phyloP scores from a whole-genome alignment of 2,113 vertebrate genomes.

The Dasyornis broadbenti region DNA sequence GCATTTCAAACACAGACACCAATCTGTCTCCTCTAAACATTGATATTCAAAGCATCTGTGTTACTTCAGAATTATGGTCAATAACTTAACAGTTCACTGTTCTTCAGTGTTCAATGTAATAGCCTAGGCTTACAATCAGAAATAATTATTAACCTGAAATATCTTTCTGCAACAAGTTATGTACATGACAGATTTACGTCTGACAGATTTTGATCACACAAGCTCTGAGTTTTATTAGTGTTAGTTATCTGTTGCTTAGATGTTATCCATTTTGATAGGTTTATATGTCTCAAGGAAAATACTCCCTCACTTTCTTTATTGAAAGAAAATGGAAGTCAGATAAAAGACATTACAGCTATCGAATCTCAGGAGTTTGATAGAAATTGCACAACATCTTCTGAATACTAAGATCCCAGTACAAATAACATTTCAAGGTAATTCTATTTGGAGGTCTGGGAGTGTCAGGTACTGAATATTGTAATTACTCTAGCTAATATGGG shows the following conservation, averaged over 20 bases:
- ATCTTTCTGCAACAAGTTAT: background rate
- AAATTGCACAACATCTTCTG: slow-evolving; percentile 41
- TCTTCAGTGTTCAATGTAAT: background rate
- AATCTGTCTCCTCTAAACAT: background rate
- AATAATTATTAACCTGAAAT: background rate
- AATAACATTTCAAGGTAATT: slow-evolving; percentile 52
- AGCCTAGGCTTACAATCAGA: background rate
- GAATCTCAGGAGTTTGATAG: slow-evolving; percentile 30
- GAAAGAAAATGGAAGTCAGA: slow-evolving; percentile 67
- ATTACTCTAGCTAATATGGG: slow-evolving; percentile 30
- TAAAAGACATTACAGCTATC: slow-evolving; percentile 48
- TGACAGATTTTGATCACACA: slow-evolving; percentile 11
- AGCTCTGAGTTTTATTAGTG: slow-evolving; percentile 17
- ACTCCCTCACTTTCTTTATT: slow-evolving; percentile 37
- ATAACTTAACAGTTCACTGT: background rate
- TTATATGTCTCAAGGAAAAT: slow-evolving; percentile 59
- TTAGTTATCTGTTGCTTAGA: background rate
- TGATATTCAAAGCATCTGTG: background rate
- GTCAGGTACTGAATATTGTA: slow-evolving; percentile 32
- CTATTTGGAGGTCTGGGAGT: background rate
- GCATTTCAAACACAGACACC: background rate
- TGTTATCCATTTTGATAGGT: slow-evolving; percentile 36
- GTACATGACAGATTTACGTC: background rate
- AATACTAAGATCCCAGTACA: slow-evolving; percentile 50
- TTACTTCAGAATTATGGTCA: background rate